Evolutionary conservation across 2,113 vertebrate species (phyloP), one percentile per base, ranked within the genome.

Genomic region (Puffinus mauretanicus): DNA sequence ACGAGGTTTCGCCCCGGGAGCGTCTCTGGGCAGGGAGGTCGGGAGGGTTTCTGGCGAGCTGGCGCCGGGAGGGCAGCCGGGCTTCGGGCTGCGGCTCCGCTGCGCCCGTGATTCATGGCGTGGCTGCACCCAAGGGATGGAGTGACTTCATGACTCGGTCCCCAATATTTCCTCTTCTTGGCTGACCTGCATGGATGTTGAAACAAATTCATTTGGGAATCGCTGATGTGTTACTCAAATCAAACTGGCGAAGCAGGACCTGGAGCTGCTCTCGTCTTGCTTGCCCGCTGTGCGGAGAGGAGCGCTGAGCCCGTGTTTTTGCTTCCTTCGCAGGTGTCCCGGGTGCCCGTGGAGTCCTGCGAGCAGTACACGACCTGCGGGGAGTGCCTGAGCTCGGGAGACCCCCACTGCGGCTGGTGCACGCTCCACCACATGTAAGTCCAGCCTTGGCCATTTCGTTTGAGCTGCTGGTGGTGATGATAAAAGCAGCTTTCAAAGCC

Each of bases 371-470:
- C 98, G 10, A 99, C 99, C 13, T 99, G 99, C 58, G 98, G 98
- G 38, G 99, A 99, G 97, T 99, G 99, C 84, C 98, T 99, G 97
- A 99, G 99, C 96, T 99, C 99, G 0, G 99, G 99, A 22, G 99
- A 99, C 90, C 99, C 99, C 8, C 99, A 99, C 98, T 99, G 99
- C 6, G 99, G 99, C 95, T 99, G 99, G 99, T 99, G 99, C 95
- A 98, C 99, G 17, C 99, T 99, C 75, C 99, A 99, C 91, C 99
- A 99, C 97, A 98, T 98, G 99, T 99, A 97, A 99, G 99, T 99
- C 29, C 58, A 64, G 47, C 84, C 61, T 16, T 2, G 42, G 54
- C 47, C 1, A 0, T 26, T 17, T 2, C 9, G 2, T n/a, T 52
- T 16, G 26, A 42, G 40, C 57, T 51, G 47, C 40, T 32, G 55